Conservation (phyloP, 1,140 invertebrate species). For the Gryon sp. region DNA sequence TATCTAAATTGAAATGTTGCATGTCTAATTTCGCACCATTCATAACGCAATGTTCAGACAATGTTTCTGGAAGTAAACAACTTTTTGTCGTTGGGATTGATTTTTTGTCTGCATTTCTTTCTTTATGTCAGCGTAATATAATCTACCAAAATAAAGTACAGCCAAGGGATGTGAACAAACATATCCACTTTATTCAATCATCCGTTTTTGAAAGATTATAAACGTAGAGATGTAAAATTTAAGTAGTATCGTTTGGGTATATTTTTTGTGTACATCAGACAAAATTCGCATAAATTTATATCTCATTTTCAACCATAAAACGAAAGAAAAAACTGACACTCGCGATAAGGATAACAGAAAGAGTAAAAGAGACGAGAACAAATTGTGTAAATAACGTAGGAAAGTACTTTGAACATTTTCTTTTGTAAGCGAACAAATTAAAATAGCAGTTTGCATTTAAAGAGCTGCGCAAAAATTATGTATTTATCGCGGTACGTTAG, state of each 20-base stretch:
- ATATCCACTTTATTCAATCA: conserved; percentile 5
- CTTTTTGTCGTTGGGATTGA: too few relatives aligned
- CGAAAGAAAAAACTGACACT: too few relatives aligned
- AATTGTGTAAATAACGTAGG: conserved; percentile 17
- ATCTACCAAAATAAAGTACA: too few relatives aligned
- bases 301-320: background rate
- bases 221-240: conserved; percentile 4
- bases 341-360: background rate
- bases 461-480: conserved; percentile 1
- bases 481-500: background rate
- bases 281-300: conserved; percentile 20
- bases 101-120: too few relatives aligned
- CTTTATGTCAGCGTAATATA: too few relatives aligned
- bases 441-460: conserved; percentile 21
- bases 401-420: conserved; percentile 25
- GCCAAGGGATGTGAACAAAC: too few relatives aligned
- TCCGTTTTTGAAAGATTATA: conserved; percentile 19
- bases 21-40: conserved; percentile 6
- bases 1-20: too few relatives aligned
- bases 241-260: too few relatives aligned
- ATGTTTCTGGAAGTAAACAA: background rate
- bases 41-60: background rate
- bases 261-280: too few relatives aligned
- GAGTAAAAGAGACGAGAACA: background rate
- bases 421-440: conserved; percentile 30